Conservation (phyloP, 1,140 invertebrate genomes). For the Lethocerus indicus region DNA sequence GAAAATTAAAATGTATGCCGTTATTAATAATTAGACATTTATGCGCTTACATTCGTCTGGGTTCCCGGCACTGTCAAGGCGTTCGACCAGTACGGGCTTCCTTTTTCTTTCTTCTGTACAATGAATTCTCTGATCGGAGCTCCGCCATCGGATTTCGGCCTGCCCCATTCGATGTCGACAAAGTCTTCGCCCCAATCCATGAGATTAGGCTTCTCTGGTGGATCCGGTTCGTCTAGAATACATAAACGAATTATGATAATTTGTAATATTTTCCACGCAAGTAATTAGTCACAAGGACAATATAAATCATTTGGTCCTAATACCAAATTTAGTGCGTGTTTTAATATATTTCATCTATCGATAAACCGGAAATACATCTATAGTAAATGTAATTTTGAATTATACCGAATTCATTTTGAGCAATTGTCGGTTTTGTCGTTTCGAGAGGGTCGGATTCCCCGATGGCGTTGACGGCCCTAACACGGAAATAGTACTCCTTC, state of each 20-base stretch:
- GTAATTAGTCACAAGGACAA: no score
- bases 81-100: constrained; percentile 76
- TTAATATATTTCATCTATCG: no score
- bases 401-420: constrained; percentile 82
- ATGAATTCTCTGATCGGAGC: constrained; percentile 84
- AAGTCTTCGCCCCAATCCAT: constrained; percentile 88
- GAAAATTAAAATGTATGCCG: constrained; percentile 1
- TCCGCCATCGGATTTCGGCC: constrained; percentile 77
- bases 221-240: constrained; percentile 63
- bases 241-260: no score
- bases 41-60: constrained; percentile 41
- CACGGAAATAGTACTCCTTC: constrained; percentile 84
- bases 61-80: constrained; percentile 66
- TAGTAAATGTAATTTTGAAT: neutral
- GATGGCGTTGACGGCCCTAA: constrained; percentile 86
- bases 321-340: no score
- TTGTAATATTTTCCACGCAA: no score
- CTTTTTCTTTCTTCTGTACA: constrained; percentile 90
- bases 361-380: no score
- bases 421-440: constrained; percentile 69
- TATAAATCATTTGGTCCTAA: no score
- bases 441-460: constrained; percentile 86
- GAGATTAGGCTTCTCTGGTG: constrained; percentile 75
- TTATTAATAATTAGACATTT: no score
- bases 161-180: constrained; percentile 77